Percentiles rank a stretch among this genome's conserved stretches.
Evolutionary conservation across 2,797 vertebrate genomes (phyloP).

Genomic region (Prionace glauca): DNA sequence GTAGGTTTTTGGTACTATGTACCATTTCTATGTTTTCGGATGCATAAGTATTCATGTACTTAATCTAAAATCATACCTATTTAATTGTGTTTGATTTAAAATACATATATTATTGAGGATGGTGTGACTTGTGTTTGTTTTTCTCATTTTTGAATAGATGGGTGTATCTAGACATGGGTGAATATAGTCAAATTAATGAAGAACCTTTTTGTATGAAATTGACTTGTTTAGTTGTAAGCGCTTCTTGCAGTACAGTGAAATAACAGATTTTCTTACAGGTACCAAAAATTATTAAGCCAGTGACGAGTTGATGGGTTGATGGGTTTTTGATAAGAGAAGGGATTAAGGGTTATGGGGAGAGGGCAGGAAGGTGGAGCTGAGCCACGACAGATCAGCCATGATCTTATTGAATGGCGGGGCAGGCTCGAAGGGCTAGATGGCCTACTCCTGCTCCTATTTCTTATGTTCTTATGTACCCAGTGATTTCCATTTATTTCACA

Average conservation of each 20-base stretch:
- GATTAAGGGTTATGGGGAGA: too few species aligned
- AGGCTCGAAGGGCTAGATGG: too few species aligned
- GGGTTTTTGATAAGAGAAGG: too few species aligned
- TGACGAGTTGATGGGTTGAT: too few species aligned
- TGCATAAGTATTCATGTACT: constrained; percentile 81
- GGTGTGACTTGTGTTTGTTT: constrained; percentile 43
- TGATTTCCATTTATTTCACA: not conserved
- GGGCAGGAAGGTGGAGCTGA: too few species aligned
- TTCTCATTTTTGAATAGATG: constrained; percentile 44
- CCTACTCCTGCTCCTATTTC: too few species aligned
- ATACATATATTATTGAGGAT: constrained; percentile 83
- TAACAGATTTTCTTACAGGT: not conserved
- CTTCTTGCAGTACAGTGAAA: too few species aligned
- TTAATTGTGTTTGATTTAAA: constrained; percentile 99
- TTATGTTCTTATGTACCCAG: too few species aligned
- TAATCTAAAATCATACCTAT: constrained; percentile 86
- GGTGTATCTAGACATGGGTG: not conserved
- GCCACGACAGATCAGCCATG: too few species aligned
- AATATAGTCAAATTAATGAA: not conserved
- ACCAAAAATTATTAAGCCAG: not conserved
- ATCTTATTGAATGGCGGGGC: too few species aligned
- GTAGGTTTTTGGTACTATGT: constrained; percentile 91
- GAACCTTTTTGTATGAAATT: not conserved
- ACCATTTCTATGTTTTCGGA: constrained; percentile 86
- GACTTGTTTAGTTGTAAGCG: not conserved